These are phyloP conservation scores for fruit fly (Drosophila melanogaster) DNA, from an alignment of 1,140 invertebrate genomes.

Conservation along the genomic window DNA sequence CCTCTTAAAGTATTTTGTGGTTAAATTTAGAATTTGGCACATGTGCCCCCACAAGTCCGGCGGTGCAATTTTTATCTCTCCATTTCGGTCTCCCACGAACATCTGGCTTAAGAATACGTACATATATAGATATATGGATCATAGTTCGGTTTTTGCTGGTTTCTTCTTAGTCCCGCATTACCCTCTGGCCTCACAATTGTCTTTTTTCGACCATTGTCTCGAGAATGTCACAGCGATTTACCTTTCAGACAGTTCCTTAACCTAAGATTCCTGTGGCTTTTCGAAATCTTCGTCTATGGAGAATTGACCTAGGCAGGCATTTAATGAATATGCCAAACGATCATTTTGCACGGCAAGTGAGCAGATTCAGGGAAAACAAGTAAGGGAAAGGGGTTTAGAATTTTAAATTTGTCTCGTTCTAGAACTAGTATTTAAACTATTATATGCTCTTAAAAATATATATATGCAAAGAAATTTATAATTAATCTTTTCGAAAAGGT, in stretches of 20 bases:
- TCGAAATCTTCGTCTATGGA: conserved; percentile 48
- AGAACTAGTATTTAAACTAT: too few relatives aligned
- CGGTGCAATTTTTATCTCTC: conserved; percentile 30
- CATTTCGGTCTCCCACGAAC: conserved; percentile 58
- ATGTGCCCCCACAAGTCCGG: conserved; percentile 38
- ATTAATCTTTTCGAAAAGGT: conserved; percentile 20
- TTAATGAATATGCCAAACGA: conserved; percentile 78
- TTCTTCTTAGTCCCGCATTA: conserved; percentile 59
- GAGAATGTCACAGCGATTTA: conserved; percentile 59
- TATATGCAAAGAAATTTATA: background rate
- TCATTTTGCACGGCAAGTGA: conserved; percentile 46
- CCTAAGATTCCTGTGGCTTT: conserved; percentile 32
- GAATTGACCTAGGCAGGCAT: conserved; percentile 61
- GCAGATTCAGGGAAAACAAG: background rate
- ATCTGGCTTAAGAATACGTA: conserved; percentile 27
- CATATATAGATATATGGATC: too few relatives aligned
- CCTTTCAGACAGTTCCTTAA: conserved; percentile 54
- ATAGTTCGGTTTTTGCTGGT: too few relatives aligned
- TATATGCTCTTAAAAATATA: background rate
- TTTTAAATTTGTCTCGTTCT: background rate
- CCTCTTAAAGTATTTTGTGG: conserved; percentile 37
- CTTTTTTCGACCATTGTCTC: conserved; percentile 45
- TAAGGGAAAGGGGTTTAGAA: background rate
- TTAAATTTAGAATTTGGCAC: conserved; percentile 71
- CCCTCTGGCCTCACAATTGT: conserved; percentile 63